Evolutionary conservation across 2,888 invertebrate genomes (phyloP).

Genomic region (Ophion obscuratus): DNA sequence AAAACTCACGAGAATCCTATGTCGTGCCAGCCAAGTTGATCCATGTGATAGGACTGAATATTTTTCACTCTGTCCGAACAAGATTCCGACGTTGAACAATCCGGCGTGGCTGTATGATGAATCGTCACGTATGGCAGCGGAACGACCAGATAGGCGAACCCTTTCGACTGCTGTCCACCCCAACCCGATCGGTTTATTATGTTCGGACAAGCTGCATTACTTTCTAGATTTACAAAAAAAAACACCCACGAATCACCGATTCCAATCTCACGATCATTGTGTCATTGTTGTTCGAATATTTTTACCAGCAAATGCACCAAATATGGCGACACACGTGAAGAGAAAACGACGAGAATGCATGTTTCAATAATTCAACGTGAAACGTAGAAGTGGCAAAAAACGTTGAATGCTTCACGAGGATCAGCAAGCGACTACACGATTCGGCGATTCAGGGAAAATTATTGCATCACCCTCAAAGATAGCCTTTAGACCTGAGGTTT

Average conservation of each 20-base stretch:
- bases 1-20: constrained; percentile 87
- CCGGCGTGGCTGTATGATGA: constrained; percentile 86
- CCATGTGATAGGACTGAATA: constrained; percentile 86
- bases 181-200: constrained; percentile 87
- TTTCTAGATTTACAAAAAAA: neutral
- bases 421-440: constrained; percentile 5
- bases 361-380: neutral
- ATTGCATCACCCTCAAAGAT: constrained; percentile 1
- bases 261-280: neutral
- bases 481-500: constrained; percentile 13
- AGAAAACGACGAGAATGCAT: constrained; percentile 22
- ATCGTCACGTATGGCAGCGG: constrained; percentile 86
- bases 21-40: constrained; percentile 85
- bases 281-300: neutral
- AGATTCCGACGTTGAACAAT: constrained; percentile 83
- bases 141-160: constrained; percentile 86
- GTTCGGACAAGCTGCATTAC: constrained; percentile 83
- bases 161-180: constrained; percentile 85
- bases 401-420: neutral
- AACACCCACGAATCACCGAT: neutral
- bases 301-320: constrained; percentile 28
- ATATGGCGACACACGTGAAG: neutral
- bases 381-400: neutral
- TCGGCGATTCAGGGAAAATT: neutral
- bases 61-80: constrained; percentile 83